Evolutionary conservation across 2,797 vertebrate genomes (phyloP), one percentile per base, ranked within the genome.

Genomic region (Botia almorhae): DNA sequence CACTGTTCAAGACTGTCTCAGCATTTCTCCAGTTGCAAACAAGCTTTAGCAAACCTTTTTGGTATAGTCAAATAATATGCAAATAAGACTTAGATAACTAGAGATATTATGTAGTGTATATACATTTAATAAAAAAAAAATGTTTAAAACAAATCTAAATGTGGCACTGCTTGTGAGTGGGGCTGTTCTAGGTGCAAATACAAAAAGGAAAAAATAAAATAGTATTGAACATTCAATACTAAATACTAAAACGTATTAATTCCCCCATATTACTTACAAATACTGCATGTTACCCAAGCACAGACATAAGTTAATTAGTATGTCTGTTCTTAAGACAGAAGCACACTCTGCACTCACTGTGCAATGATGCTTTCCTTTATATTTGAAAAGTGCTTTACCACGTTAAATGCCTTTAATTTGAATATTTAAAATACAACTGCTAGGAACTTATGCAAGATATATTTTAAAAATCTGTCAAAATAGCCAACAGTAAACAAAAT

Each of bases 361-460:
- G 4, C 33, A 33, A 33, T 33, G n/a, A 21, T 51, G 70, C 60
- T 14, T 71, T 3, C 19, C 19, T 16, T 56, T 50, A 19, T 11
- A 55, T 69, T 64, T 58, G 60, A 26, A 58, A 58, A 79, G 23
- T 69, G 75, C 64, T 43, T 3, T 33, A 10, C 14, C 64, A 61
- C 61, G 21, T 21, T 7, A 75, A 21, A 12, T 39, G 21, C 29
- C 13, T 78, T 69, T 43, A 50, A 19, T 21, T 48, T 67, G 2
- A 72, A 56, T 29, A 13, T 48, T 36, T 48, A 19, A 11, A 64
- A 72, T 33, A 16, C 65, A 74, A 77, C 16, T 39, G 26, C 78
- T 78, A 81, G 74, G 78, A 78, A 78, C 64, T 69, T 85, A 23
- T 69, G 79, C 61, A 70, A 78, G 36, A 79, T 72, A 10, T 71